Percentiles rank a stretch among this genome's conserved stretches.
These are phyloP conservation scores for Poeciliopsis occidentalis DNA, from an alignment of 2,113 vertebrate species.

Conservation along the genomic window DNA sequence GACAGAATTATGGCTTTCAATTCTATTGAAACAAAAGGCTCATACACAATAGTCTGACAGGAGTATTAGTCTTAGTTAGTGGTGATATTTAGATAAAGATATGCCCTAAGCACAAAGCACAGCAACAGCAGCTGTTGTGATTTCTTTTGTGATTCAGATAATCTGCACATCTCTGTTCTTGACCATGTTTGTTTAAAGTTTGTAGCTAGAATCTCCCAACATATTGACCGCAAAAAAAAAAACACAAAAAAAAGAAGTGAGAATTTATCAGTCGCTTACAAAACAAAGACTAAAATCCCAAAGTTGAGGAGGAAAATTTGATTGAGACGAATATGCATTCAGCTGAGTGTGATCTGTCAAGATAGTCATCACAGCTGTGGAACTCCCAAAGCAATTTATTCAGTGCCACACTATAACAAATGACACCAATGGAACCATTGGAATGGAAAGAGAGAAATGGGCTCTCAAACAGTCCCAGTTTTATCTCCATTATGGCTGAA, in stretches of 20 bases:
- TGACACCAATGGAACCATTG: conserved; percentile 56
- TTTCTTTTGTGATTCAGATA: conserved; percentile 58
- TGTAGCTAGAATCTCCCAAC: conserved; percentile 40
- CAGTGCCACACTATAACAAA: conserved; percentile 62
- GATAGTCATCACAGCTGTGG: conserved; percentile 65
- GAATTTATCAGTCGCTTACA: conserved; percentile 50
- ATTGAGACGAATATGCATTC: conserved; percentile 56
- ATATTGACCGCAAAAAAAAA: conserved; percentile 40
- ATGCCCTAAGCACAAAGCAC: not conserved
- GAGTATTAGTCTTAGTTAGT: not conserved
- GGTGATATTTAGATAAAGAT: not conserved
- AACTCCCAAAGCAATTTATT: conserved; percentile 70
- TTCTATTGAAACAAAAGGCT: not conserved
- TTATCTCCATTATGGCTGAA: conserved; percentile 74
- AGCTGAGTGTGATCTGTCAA: conserved; percentile 62
- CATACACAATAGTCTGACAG: not conserved
- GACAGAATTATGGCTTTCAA: not conserved
- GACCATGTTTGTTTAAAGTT: not conserved
- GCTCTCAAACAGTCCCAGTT: conserved; percentile 66
- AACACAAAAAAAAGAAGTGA: conserved; percentile 34
- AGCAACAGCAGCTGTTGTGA: conserved; percentile 16
- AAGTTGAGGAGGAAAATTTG: conserved; percentile 6
- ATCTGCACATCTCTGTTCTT: conserved; percentile 43
- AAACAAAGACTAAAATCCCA: conserved; percentile 41
- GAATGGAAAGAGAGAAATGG: conserved; percentile 70